phyloP scores from a whole-genome alignment of 2,113 vertebrate genomes.

The Guaruba guarouba region DNA sequence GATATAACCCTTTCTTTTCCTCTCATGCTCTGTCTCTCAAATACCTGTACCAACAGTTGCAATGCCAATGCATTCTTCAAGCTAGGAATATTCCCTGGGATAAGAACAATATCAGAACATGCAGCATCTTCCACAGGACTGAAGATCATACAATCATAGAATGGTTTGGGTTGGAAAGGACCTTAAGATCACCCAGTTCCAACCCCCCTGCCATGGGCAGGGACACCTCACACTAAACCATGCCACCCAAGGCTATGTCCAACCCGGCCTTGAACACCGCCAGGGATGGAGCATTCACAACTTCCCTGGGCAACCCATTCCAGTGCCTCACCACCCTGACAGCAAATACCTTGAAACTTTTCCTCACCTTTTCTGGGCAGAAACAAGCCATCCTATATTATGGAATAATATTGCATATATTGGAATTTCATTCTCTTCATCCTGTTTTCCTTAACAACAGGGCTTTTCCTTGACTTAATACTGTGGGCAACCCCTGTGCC shows the following conservation, averaged over 20 bases:
- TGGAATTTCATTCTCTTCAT: not conserved
- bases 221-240: too few species aligned
- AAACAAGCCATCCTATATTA: not conserved
- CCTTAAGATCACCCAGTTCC: too few species aligned
- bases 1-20: not conserved
- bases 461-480: not conserved
- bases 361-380: not conserved
- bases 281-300: too few species aligned
- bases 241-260: too few species aligned
- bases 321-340: too few species aligned
- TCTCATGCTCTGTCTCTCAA: not conserved
- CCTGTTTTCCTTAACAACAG: not conserved
- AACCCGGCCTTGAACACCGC: too few species aligned
- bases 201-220: too few species aligned
- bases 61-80: not conserved
- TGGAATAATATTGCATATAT: not conserved
- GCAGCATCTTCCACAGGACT: not conserved
- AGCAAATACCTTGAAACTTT: not conserved
- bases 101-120: not conserved
- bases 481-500: not conserved
- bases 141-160: too few species aligned
- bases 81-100: not conserved
- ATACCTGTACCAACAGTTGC: not conserved
- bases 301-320: too few species aligned
- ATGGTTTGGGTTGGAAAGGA: too few species aligned